Conservation (phyloP, 2,113 vertebrate genomes). For the Malurus alboscapulatus region DNA sequence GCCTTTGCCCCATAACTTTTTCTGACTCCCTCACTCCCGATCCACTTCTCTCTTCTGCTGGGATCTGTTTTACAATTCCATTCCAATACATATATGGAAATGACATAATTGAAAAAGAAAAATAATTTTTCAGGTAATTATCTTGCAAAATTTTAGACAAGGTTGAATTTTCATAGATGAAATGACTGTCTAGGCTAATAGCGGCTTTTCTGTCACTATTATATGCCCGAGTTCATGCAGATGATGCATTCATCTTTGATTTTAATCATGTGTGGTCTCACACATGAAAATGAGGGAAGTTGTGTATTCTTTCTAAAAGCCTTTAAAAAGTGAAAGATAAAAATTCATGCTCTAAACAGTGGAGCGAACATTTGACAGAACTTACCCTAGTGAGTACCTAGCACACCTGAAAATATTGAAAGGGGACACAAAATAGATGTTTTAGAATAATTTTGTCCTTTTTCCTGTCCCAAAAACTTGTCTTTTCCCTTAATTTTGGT, state of each 20-base stretch:
- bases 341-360: not conserved
- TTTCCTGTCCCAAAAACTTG: not conserved
- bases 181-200: not conserved
- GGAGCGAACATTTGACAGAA: not conserved
- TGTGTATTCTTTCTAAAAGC: not conserved
- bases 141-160: not conserved
- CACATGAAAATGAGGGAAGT: not conserved
- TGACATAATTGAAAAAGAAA: not conserved
- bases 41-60: not conserved
- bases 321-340: not conserved
- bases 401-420: not conserved
- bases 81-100: not conserved
- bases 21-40: accelerated
- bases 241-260: not conserved
- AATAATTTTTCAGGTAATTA: not conserved
- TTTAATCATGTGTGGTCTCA: not conserved
- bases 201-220: not conserved
- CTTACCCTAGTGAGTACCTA: not conserved
- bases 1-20: not conserved
- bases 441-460: not conserved
- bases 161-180: not conserved
- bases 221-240: not conserved
- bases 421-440: not conserved
- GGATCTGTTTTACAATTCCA: not conserved
- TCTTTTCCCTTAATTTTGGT: not conserved